Evolutionary conservation across 2,888 invertebrate species (phyloP), one percentile per base, ranked within the genome.

Genomic region (Pheosia tremula): DNA sequence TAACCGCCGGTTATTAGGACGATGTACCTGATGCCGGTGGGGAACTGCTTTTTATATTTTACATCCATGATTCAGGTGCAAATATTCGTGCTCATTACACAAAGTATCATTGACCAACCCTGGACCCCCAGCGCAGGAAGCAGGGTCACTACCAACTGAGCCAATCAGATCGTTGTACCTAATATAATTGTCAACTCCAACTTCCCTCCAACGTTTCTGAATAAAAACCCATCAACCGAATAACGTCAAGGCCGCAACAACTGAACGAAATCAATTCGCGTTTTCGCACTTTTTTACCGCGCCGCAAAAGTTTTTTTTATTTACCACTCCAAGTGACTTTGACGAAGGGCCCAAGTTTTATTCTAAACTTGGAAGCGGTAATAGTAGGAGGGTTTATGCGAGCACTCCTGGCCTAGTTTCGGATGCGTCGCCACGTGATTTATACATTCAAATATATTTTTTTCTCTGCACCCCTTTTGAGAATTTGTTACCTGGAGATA

Each of bases 281-380:
- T 85, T 80, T 83, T 80, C 78, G 74, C 78, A 77, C 79, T 74
- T 71, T 73, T 79, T 76, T 74, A 66, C 73, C 68, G 69, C 60
- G 64, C 67, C 66, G 70, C 60, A 60, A 74, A 83, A 84, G 87
- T 78, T 84, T 89, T 88, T 87, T 87, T 88, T 88, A 87, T 88
- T 87, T 87, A 84, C 85, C 80, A 70, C 79, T 68, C 75, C 66
- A 66, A 80, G 75, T 83, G 87, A 88, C 86, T 89, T 88, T 90
- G 89, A 90, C 86, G 89, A 82, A 88, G 88, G 89, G 83, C 76
- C 77, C 76, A 81, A 88, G 84, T 89, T 88, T 83, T 77, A 80
- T 84, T 83, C 82, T 83, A 82, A 84, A 85, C 79, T 83, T 82
- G 79, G 73, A 64, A 78, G 74, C 75, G 77, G 76, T 75, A 82